Evolutionary conservation across 1,140 invertebrate species (phyloP).

Genomic region (Octopus bimaculoides): DNA sequence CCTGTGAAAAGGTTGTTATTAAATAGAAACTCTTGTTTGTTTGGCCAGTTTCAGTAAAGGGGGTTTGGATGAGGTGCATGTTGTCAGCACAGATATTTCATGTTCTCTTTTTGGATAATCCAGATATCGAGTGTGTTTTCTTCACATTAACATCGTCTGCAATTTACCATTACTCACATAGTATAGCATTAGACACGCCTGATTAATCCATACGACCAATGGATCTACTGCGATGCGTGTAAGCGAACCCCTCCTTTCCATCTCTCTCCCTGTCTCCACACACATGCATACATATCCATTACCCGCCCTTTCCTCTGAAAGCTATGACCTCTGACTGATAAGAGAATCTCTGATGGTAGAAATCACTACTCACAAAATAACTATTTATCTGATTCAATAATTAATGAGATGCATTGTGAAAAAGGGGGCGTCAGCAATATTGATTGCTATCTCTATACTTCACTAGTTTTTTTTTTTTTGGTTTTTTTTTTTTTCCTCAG

Average conservation of each 20-base stretch:
- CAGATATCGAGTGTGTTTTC: too few relatives aligned
- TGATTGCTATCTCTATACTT: too few relatives aligned
- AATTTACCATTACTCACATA: neutral
- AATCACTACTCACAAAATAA: conserved; percentile 3
- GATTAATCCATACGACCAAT: conserved; percentile 3
- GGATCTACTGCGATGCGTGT: neutral
- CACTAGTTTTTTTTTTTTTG: too few relatives aligned
- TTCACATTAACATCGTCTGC: neutral
- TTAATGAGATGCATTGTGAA: neutral
- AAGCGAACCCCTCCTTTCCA: neutral
- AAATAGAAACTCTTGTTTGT: too few relatives aligned
- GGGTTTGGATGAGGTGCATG: too few relatives aligned
- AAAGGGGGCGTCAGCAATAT: too few relatives aligned
- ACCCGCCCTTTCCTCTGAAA: neutral
- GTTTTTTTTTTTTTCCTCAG: too few relatives aligned
- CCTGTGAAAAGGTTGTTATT: too few relatives aligned
- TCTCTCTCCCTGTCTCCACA: neutral
- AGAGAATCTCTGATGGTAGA: neutral
- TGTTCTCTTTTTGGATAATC: too few relatives aligned
- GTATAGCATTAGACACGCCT: neutral
- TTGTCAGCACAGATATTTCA: too few relatives aligned
- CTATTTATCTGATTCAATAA: conserved; percentile 7
- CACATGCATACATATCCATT: neutral
- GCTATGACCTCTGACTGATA: neutral
- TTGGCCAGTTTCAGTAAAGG: too few relatives aligned